Base-by-base conservation (phyloP, 1,140 invertebrate genomes). In the Piezodorus guildinii region DNA sequence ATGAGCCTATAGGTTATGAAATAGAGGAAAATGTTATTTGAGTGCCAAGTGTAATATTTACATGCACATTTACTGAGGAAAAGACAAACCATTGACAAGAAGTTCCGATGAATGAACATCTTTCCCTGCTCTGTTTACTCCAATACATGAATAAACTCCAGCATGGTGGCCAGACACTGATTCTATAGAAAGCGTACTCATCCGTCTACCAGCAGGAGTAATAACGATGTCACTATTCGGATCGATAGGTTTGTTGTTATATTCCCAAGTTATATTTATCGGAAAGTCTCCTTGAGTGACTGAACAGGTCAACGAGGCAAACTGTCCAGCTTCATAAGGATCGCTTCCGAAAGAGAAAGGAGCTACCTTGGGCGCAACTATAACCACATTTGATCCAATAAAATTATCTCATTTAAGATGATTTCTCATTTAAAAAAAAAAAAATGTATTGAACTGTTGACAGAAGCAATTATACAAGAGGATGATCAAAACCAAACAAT, bases 261-360 rank as follows among this genome's bases (percentile, higher is more conserved):
- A 81, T 10, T 77, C 81, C 85, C 85, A 87, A 52, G 77, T 80
- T 68, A 87, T 83, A 52, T 77, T 77, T 43, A 86, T 77, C 30
- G 85, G 86, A 25, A 81, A 76, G 74, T 88, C 86, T 52, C 87
- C 87, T 71, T 86, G 85, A 71, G 80, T 80, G 62, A 87, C 83
- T 43, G 83, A 82, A 74, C 89, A 92, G 15, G 81, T 83, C 17
- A 91, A 75, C 39, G 73, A 70, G 8, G 70, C 70, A 19, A 73
- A 67, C 27, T 73, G 68, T 43, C 74, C 74, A 39, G 70, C 67
- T 65, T 69, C 67, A 34, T 64, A 68, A 12, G 81, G 79, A 62
- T 83, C 81, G 56, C 78, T 76, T 44, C 80, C 80, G 67, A 85
- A 85, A 63, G 78, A 75, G 69, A 85, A 85, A 17, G 81, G 77